Evolutionary conservation across 2,797 vertebrate species (phyloP).

Genomic region (Prionace glauca): DNA sequence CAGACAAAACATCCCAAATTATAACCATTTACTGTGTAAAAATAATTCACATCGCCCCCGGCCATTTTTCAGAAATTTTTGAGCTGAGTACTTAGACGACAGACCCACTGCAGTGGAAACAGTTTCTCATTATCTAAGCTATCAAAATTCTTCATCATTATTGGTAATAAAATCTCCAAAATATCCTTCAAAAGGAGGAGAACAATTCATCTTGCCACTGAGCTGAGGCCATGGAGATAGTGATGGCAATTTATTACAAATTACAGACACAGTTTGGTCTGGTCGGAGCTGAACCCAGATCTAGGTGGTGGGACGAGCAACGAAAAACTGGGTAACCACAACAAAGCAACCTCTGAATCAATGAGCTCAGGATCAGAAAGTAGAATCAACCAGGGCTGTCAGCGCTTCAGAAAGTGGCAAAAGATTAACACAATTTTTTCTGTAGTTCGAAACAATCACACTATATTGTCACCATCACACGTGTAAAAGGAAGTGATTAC

Average conservation of each 20-base stretch:
- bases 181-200: background rate
- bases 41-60: background rate
- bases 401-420: background rate
- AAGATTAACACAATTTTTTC: background rate
- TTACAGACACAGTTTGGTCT: background rate
- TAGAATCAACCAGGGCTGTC: background rate
- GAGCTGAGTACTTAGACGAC: background rate
- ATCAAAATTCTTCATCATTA: background rate
- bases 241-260: background rate
- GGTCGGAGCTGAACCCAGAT: background rate
- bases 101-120: background rate
- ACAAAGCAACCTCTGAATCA: background rate
- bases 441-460: background rate
- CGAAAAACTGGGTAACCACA: background rate
- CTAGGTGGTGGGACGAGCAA: background rate
- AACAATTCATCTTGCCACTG: background rate
- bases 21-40: background rate
- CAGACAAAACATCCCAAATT: background rate
- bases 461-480: background rate
- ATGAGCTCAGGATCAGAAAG: background rate
- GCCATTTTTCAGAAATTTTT: background rate
- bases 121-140: background rate
- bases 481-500: background rate
- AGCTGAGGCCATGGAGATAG: no score
- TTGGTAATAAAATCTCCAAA: background rate